Conservation (phyloP, 1,140 invertebrate species). For the Delia radicum region DNA sequence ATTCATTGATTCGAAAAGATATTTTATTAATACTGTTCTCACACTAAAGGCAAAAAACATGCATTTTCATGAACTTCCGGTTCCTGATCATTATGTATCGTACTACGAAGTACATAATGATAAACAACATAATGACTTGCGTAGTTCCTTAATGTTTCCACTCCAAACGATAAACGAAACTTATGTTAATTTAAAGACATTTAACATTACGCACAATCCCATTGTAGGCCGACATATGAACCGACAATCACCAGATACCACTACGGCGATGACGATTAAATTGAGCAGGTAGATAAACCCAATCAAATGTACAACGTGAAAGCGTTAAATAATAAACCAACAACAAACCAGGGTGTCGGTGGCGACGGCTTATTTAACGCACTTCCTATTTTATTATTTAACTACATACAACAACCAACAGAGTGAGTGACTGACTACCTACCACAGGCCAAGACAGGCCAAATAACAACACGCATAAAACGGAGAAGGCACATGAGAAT, state of each 20-base stretch:
- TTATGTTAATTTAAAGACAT: background rate
- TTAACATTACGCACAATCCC: background rate
- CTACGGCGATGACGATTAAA: background rate
- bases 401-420: too few species aligned
- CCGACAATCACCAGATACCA: background rate
- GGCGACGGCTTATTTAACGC: background rate
- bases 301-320: background rate
- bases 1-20: too few species aligned
- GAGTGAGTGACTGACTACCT: too few species aligned
- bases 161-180: background rate
- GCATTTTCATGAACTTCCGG: too few species aligned
- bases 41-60: too few species aligned
- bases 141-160: background rate
- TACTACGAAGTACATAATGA: too few species aligned
- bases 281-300: background rate
- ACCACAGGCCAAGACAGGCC: background rate
- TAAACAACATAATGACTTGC: background rate
- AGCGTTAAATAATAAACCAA: constrained; percentile 3
- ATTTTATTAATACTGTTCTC: too few species aligned
- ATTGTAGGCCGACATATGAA: background rate
- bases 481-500: too few species aligned
- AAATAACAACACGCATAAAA: too few species aligned
- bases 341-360: background rate
- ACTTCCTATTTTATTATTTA: background rate
- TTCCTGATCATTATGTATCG: too few species aligned